Base-by-base conservation (phyloP, 92 coral and sea anemone genomes). In the Galaxea fascicularis region DNA sequence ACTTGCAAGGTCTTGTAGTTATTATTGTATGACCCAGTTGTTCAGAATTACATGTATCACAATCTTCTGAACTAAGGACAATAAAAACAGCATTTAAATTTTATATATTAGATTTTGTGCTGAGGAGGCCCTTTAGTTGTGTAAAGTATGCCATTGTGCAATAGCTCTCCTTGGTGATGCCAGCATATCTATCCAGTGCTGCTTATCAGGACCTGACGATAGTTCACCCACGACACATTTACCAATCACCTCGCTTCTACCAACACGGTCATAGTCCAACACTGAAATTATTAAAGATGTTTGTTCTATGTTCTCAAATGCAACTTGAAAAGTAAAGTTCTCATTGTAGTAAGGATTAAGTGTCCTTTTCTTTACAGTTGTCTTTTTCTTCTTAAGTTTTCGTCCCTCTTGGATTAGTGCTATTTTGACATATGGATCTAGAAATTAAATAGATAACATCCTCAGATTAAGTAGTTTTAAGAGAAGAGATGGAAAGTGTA, bases 101-200 rank as follows among this genome's bases (percentile, higher is more conserved):
- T 53, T 0, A 12, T 12, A 53, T 1, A 17, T 17, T n/a, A 10
- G 20, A 8, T 2, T 58, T 10, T 7, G 17, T 21, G 18, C 15
- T 57, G 0, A 57, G 17, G 15, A 14, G 7, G 8, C 4, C 5
- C 7, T 4, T 86, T 94, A 96, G 82, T 86, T 92, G 74, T 89
- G 94, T 63, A 96, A 62, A 1, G 98, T 93, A 75, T 96, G 99
- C 99, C 99, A 96, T 77, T 95, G 98, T 76, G 99, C 95, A 0
- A 96, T 82, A 12, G 99, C 95, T 74, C 98, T 83, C 57, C 95
- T 73, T 15, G 99, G 99, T 9, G 99, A 93, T 53, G 94, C 99
- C 65, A 94, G 73, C 99, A 95, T 96, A 46, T 96, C 99, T 18
- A 85, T 88, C 99, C 99, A 96, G 82, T 96, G 99, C 58, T 98